Conservation (phyloP, 2,113 vertebrate genomes). For the Muntiacus reevesi region DNA sequence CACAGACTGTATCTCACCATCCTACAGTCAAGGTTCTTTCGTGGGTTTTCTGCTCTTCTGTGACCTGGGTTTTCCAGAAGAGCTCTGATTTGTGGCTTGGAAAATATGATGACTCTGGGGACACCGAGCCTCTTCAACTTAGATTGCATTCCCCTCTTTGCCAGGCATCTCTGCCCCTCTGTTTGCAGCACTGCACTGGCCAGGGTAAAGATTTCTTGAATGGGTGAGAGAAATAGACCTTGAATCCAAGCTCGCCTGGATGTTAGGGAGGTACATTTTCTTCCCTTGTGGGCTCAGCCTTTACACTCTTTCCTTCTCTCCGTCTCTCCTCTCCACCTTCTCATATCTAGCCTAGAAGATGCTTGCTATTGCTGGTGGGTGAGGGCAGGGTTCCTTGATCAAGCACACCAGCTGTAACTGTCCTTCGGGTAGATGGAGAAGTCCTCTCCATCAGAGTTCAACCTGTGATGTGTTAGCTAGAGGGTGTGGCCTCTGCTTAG, state of each 20-base stretch:
- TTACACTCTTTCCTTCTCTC: neutral
- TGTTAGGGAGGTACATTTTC: neutral
- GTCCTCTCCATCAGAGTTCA: neutral
- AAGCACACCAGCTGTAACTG: neutral
- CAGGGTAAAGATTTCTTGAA: neutral
- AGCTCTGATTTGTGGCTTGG: constrained; percentile 36
- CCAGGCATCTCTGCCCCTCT: neutral
- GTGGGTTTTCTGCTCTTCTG: neutral
- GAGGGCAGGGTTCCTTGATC: neutral
- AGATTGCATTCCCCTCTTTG: neutral
- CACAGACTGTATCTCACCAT: neutral
- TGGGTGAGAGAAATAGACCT: neutral
- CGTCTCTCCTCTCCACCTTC: neutral
- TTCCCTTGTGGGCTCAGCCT: neutral
- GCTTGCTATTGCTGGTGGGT: neutral
- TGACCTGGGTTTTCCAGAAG: constrained; percentile 54
- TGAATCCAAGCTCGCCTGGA: neutral
- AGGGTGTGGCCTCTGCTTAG: neutral
- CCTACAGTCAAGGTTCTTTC: neutral
- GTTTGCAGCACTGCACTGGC: fast-evolving
- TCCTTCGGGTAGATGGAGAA: neutral
- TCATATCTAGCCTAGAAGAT: neutral
- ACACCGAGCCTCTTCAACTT: neutral
- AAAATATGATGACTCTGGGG: neutral
- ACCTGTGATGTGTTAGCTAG: neutral